These are phyloP conservation scores for Monochamus saltuarius DNA, from an alignment of 1,140 invertebrate genomes.

Conservation along the genomic window DNA sequence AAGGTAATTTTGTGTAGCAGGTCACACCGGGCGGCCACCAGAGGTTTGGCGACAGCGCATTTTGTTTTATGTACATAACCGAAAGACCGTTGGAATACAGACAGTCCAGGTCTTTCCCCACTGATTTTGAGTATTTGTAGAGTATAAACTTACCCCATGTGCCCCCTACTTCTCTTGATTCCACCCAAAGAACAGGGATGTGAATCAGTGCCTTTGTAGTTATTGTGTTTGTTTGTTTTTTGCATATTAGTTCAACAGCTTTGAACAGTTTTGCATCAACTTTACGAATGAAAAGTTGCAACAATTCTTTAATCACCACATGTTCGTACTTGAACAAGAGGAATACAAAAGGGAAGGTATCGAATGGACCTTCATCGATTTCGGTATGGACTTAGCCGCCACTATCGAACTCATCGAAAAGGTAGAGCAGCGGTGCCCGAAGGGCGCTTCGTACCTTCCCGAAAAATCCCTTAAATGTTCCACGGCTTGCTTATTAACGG, in stretches of 20 bases:
- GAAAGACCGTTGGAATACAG: neutral
- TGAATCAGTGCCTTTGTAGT: slow-evolving; percentile 19
- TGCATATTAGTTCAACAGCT: slow-evolving; percentile 84
- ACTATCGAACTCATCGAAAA: slow-evolving; percentile 98
- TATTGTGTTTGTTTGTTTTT: slow-evolving; percentile 21
- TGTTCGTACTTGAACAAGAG: slow-evolving; percentile 97
- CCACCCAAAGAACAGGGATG: slow-evolving; percentile 25
- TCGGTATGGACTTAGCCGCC: slow-evolving; percentile 95
- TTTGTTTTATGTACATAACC: neutral
- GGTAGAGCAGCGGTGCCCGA: slow-evolving; percentile 59
- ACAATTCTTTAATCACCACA: slow-evolving; percentile 99
- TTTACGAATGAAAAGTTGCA: slow-evolving; percentile 97
- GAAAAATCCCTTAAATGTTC: neutral
- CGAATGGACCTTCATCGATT: slow-evolving; percentile 96
- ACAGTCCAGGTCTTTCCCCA: neutral
- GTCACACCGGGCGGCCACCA: neutral
- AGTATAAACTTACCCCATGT: neutral
- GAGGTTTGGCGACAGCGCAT: slow-evolving; percentile 4
- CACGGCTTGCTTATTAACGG: neutral
- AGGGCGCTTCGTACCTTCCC: neutral
- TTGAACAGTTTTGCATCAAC: slow-evolving; percentile 99
- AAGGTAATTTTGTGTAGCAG: slow-evolving; percentile 67
- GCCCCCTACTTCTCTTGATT: slow-evolving; percentile 14
- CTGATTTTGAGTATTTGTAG: too few relatives aligned
- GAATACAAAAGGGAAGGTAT: slow-evolving; percentile 96